Evolutionary conservation across 2,113 vertebrate genomes (phyloP).

Genomic region (Muscicapa adusta): DNA sequence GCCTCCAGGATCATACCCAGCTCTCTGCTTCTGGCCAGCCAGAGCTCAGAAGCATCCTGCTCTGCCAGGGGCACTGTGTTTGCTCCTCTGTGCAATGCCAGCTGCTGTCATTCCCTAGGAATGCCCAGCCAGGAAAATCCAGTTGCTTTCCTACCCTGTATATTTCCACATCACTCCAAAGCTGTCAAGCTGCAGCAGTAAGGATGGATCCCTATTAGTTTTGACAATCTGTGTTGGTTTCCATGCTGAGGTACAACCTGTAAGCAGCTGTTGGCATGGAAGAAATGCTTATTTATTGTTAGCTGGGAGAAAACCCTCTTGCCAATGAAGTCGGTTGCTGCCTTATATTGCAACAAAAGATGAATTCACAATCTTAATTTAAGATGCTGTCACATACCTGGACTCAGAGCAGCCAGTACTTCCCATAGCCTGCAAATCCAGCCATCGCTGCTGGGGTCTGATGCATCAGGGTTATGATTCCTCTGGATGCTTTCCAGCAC

Average conservation of each 20-base stretch:
- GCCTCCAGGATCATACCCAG: neutral
- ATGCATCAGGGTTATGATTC: neutral
- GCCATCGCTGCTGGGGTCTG: neutral
- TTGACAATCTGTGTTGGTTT: neutral
- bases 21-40: neutral
- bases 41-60: neutral
- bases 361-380: neutral
- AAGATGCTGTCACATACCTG: slow-evolving; percentile 28
- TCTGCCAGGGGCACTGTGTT: neutral
- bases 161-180: neutral
- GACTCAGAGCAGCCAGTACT: neutral
- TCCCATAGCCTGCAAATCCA: neutral
- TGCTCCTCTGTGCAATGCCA: neutral
- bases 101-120: neutral
- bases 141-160: neutral
- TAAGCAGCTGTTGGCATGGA: neutral
- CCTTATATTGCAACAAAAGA: slow-evolving; percentile 43
- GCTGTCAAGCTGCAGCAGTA: neutral
- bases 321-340: neutral
- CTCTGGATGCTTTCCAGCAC: neutral
- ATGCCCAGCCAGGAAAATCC: neutral
- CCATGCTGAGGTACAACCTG: neutral
- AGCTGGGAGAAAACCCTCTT: neutral
- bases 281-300: slow-evolving; percentile 3
- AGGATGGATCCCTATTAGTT: neutral